Base-by-base conservation (phyloP, 1,140 invertebrate species). In the Aphelenchoides besseyi region DNA sequence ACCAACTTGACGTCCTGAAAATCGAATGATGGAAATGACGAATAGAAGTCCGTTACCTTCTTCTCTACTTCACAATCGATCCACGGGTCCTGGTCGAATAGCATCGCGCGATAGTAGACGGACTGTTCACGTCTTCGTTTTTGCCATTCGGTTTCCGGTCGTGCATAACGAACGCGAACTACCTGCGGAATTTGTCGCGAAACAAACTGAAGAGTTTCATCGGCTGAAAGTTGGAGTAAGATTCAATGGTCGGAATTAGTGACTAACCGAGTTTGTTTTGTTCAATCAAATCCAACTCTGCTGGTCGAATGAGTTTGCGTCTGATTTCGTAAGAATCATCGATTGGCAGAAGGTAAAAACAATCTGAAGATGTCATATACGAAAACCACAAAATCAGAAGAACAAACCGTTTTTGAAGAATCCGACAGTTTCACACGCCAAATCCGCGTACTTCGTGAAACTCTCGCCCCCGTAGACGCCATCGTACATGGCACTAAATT, bases 21-120 rank as follows among this genome's bases (percentile, higher is more conserved):
- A 16, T 48, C 41, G 41, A 48, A 23, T 23, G 41, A 48, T 48
- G 41, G 41, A 16, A 12, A 48, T 23, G 41, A 48, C 5, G 18
- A 59, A 59, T 8, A 5, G 5, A 59, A 59, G n/a, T 30, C 23
- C 53, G 3, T 5, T 3, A 41, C 61, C 16, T 33, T 29, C 8
- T 52, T 33, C 3, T 52, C n/a, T 8, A 63, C 61, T 52, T 63
- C 32, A 5, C 3, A 9, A 8, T 33, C 16, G 23, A 63, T 52
- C 61, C 61, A 63, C 30, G 5, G 30, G 8, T 63, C 61, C 23
- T 63, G 61, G 18, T 63, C 61, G 30, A 5, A 33, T 18, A 63
- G 16, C 61, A 41, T 63, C 28, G 8, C 8, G 5, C 30, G 16
- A 33, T 41, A 63, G 3, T 41, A 30, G 30, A 26, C 8, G 5